Evolutionary conservation across 2,888 invertebrate species (phyloP), one percentile per base, ranked within the genome.

Genomic region (Hirtodrosophila duncani): DNA sequence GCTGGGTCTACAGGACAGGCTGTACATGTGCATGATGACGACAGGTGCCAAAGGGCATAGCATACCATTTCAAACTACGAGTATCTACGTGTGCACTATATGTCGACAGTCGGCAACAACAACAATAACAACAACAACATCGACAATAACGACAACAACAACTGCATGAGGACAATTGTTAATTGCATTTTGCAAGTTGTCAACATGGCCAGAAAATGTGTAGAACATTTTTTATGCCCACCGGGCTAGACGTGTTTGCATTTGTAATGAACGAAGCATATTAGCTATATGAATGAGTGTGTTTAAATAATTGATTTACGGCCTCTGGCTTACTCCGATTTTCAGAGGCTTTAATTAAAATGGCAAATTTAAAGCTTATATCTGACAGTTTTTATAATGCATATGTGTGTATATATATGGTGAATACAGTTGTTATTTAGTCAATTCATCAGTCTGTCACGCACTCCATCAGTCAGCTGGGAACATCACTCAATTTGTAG

Each of bases 161-260:
- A n/a, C n/a, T n/a, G n/a, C n/a, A n/a, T 53, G 51, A 61, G 56
- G 55, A 80, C 81, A 83, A 81, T 74, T 82, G 81, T 69, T 83
- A 82, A 82, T 82, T 82, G 78, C 83, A 83, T 82, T 83, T 74
- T 58, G 63, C 64, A 55, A 69, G 66, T 77, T 80, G 80, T 80
- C 71, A 72, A 71, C 71, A 77, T 58, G 74, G 34, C 72, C 72
- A 71, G 65, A 49, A 46, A 60, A 60, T 56, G 53, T 63, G 65
- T 71, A 36, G 39, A 37, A 60, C 56, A 67, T 67, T 59, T 70
- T 70, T 79, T 55, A 50, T 51, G 38, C 24, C 74, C 62, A n/a
- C 44, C 37, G 21, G 48, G 60, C 7, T 30, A 39, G 24, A 48
- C 20, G 20, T 30, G 48, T 26, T 43, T 39, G 51, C 37, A 33